Base-by-base conservation (phyloP, 1,140 invertebrate genomes). In the Tribolium castaneum region DNA sequence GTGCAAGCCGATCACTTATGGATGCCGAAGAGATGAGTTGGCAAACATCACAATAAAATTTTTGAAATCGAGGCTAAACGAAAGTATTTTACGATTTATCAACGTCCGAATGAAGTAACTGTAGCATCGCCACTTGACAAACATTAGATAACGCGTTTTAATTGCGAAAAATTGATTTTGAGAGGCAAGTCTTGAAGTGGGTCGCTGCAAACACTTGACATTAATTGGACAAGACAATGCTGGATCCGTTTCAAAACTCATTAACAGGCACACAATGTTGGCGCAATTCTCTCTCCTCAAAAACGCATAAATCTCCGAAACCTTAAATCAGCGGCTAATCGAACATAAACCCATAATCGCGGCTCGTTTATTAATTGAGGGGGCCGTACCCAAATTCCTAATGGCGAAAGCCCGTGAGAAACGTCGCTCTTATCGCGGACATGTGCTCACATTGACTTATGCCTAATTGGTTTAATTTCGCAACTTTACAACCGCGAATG, bases 211-310 rank as follows among this genome's bases (percentile, higher is more conserved):
- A 66, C 30, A 35, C 59, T 66, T 66, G 59, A 66, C 59, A 66
- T 66, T 66, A 66, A 66, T 66, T 66, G 16, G 30, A 35, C 25
- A 66, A 66, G n/a, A 66, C 59, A 66, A 66, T 66, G 59, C 30
- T 13, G 30, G 59, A 66, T 66, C 14, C 30, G n/a, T 66, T 66
- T 66, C 25, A 66, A 62, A 62, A 62, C 30, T 16, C 14, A 25
- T 59, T n/a, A 22, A 22, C 16, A 25, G 5, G 25, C 14, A 7
- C 9, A 22, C 54, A 7, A 10, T 59, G 10, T 45, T 45, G 39
- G 3, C 9, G 39, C n/a, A 45, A 45, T 45, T 45, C 39, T 45
- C 39, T 2, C 39, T 45, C 39, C 9, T 9, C n/a, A 45, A 45
- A 10, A 45, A 45, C 39, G 2, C 39, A 45, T 45, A 45, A 45